These are phyloP conservation scores for Proisotoma minuta DNA, from an alignment of 2,888 invertebrate genomes.

Conservation along the genomic window DNA sequence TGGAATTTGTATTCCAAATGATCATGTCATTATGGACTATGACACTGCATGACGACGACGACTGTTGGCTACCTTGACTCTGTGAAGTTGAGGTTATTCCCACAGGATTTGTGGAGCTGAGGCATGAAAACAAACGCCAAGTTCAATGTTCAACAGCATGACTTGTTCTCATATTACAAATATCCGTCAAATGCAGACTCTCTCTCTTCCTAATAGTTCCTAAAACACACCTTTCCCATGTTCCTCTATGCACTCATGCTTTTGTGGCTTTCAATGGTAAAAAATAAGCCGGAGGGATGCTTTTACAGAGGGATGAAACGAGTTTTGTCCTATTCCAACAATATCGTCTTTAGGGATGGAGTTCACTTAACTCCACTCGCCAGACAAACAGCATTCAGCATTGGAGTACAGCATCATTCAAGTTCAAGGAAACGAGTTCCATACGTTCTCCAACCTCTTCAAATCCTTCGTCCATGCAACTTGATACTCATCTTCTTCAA, in stretches of 20 bases:
- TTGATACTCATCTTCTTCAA: too few species aligned
- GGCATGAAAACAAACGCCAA: slow-evolving; percentile 10
- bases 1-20: too few species aligned
- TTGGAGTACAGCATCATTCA: neutral
- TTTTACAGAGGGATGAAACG: too few species aligned
- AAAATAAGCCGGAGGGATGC: neutral
- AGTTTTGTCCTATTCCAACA: slow-evolving; percentile 3
- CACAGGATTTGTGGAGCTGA: slow-evolving; percentile 9
- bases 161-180: neutral
- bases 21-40: neutral
- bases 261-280: neutral
- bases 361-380: neutral
- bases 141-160: too few species aligned
- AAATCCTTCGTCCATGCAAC: too few species aligned
- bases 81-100: slow-evolving; percentile 9
- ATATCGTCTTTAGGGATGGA: slow-evolving; percentile 4
- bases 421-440: slow-evolving; percentile 12
- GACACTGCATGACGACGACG: neutral
- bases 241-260: neutral
- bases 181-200: slow-evolving; percentile 2
- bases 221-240: neutral
- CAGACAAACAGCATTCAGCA: neutral
- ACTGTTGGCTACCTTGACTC: slow-evolving; percentile 12
- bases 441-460: neutral
- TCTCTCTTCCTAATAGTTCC: too few species aligned